Percentiles rank a stretch among this genome's conserved stretches.
phyloP scores from a whole-genome alignment of 1,140 invertebrate genomes.

The Neuroterus valhalla region DNA sequence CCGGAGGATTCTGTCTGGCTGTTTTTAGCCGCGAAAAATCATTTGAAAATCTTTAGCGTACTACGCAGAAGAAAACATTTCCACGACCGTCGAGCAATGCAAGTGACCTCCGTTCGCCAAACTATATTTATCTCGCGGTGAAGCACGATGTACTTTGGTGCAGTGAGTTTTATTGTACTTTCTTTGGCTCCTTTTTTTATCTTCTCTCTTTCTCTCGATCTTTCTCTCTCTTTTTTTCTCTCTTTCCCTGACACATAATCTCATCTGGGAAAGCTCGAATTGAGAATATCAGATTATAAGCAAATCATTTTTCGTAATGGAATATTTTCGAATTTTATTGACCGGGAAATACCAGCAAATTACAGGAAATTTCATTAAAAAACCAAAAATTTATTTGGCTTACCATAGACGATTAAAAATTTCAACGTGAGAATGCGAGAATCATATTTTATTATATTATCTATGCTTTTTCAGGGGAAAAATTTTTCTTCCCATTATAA shows the following conservation, averaged over 20 bases:
- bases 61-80: conserved; percentile 57
- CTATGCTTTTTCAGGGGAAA: too few relatives aligned
- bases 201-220: conserved; percentile 49
- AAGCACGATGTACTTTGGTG: conserved; percentile 63
- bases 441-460: too few relatives aligned
- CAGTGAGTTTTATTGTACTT: conserved; percentile 66
- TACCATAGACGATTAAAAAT: too few relatives aligned
- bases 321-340: too few relatives aligned
- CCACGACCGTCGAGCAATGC: conserved; percentile 61
- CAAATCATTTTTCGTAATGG: too few relatives aligned
- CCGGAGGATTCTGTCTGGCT: conserved; percentile 27
- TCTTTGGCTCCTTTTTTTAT: conserved; percentile 56
- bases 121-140: conserved; percentile 69
- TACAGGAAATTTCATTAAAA: too few relatives aligned
- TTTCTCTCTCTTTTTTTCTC: conserved; percentile 52
- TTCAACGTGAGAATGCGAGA: too few relatives aligned
- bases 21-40: conserved; percentile 20
- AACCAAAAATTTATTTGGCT: too few relatives aligned
- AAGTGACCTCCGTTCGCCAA: conserved; percentile 69
- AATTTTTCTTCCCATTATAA: too few relatives aligned
- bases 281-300: not conserved
- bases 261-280: not conserved
- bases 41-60: conserved; percentile 45
- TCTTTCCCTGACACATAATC: not conserved
- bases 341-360: too few relatives aligned